Base-by-base conservation (phyloP, 1,140 invertebrate genomes). In the Pseudomyrmex pallidus region DNA sequence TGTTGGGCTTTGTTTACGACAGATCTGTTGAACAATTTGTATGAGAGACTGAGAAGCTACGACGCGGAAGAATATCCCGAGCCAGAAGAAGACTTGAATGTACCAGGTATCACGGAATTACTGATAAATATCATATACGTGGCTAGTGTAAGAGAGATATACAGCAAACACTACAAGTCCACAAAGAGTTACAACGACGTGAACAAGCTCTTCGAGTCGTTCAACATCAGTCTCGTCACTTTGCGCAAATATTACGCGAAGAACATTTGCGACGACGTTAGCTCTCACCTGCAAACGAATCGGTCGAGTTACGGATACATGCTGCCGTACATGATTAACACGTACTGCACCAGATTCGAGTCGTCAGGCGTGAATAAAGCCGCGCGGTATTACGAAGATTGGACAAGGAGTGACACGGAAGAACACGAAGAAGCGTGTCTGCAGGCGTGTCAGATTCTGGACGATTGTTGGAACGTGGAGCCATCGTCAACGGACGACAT, bases 1-100 rank as follows among this genome's bases (percentile, higher is more conserved):
- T 89, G 85, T 77, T 94, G 94, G 94, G 92, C 93, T 54, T 68
- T 91, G 5, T 90, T 91, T n/a, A 91, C 83, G 74, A 85, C 87
- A 46, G 91, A 92, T 78, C 85, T 94, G 72, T 64, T 94, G 7
- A 92, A 92, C 46, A 91, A 90, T 83, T 68, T 94, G 7, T 84
- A 74, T 2, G 59, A 25, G 25, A 85, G 68, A 78, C 44, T 59
- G 8, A 73, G 2, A 48, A 48, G 4, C 25, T 1, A 63, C 10
- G 35, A 22, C 4, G 20, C n/a, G 5, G 35, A 82, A 15, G 62
- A 78, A 62, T 57, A 9, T 61, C 7, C 12, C 20, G 46, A 78
- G 48, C 20, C 59, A 50, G 35, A 35, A 35, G 35, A 35, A 7
- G 35, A 35, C 54, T 2, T 76, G 2, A 59, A 85, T 62, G 66